Conservation (phyloP, 1,140 invertebrate species). For the Drosophila micromelanica region DNA sequence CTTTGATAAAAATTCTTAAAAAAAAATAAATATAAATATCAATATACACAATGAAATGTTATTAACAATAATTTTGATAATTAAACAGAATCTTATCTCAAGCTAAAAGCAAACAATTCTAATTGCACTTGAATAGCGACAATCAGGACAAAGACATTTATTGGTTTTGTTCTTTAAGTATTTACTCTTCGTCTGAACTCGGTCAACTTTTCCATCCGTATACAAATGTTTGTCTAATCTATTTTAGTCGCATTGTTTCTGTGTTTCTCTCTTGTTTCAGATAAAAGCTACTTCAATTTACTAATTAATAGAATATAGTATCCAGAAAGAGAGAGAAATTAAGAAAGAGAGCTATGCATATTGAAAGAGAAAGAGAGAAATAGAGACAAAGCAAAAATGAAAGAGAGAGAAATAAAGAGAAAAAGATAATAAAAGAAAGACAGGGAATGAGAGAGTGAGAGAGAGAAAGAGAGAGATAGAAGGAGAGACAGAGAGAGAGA, state of each 20-base stretch:
- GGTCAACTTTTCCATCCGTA: neutral
- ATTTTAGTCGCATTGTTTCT: neutral
- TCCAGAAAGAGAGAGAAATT: too few species aligned
- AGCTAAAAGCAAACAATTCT: slow-evolving; percentile 3
- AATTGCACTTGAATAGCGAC: neutral
- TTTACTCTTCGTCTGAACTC: slow-evolving; percentile 7
- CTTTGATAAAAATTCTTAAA: neutral
- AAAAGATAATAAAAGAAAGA: too few species aligned
- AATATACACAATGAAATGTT: neutral
- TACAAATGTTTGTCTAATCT: neutral
- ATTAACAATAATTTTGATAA: neutral
- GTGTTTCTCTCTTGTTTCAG: neutral
- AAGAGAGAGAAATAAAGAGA: too few species aligned
- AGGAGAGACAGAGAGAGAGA: too few species aligned
- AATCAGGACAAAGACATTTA: slow-evolving; percentile 3
- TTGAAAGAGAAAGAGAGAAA: too few species aligned
- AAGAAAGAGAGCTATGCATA: too few species aligned
- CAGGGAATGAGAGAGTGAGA: too few species aligned
- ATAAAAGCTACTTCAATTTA: slow-evolving; percentile 1
- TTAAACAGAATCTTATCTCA: neutral
- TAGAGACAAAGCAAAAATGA: too few species aligned
- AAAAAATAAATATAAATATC: neutral
- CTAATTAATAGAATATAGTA: slow-evolving; percentile 9
- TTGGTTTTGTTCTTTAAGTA: slow-evolving; percentile 11
- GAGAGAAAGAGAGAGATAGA: too few species aligned